Conservation (phyloP, 30 jellyfish, hydroid and myxozoan genomes). For the Aurelia aurita region DNA sequence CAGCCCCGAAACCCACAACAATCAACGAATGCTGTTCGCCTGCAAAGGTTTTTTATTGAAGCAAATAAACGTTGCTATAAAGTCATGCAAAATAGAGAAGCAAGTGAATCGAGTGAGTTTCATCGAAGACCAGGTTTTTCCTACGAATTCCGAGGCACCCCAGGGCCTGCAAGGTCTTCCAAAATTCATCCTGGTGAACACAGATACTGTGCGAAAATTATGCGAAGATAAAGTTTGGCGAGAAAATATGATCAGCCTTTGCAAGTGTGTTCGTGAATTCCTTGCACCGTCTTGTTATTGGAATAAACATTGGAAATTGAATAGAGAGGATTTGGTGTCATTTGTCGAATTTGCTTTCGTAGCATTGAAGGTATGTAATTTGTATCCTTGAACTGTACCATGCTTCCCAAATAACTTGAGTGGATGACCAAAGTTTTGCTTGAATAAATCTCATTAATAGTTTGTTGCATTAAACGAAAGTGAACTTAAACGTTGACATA, state of each 20-base stretch:
- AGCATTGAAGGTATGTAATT: constrained; percentile 49
- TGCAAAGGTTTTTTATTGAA: constrained; percentile 42
- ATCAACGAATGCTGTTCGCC: constrained; percentile 20
- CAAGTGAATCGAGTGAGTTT: constrained; percentile 66
- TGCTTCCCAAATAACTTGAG: too few species aligned
- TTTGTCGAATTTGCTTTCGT: constrained; percentile 55
- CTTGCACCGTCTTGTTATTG: constrained; percentile 75
- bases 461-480: too few species aligned
- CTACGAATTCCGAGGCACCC: neutral
- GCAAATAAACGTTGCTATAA: neutral
- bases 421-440: too few species aligned
- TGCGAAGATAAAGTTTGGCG: constrained; percentile 32
- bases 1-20: constrained; percentile 48
- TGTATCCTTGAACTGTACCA: neutral
- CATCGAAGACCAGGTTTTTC: constrained; percentile 18
- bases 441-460: too few species aligned
- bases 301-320: constrained; percentile 71
- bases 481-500: too few species aligned
- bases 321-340: constrained; percentile 31
- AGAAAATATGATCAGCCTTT: constrained; percentile 14
- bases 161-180: constrained; percentile 14
- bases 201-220: constrained; percentile 8
- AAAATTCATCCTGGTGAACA: constrained; percentile 26
- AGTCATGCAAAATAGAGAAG: constrained; percentile 2
- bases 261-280: constrained; percentile 60